Percentiles rank a stretch among this genome's conserved stretches.
Conservation (phyloP, 2,113 vertebrate species). For the Madoqua kirkii region DNA sequence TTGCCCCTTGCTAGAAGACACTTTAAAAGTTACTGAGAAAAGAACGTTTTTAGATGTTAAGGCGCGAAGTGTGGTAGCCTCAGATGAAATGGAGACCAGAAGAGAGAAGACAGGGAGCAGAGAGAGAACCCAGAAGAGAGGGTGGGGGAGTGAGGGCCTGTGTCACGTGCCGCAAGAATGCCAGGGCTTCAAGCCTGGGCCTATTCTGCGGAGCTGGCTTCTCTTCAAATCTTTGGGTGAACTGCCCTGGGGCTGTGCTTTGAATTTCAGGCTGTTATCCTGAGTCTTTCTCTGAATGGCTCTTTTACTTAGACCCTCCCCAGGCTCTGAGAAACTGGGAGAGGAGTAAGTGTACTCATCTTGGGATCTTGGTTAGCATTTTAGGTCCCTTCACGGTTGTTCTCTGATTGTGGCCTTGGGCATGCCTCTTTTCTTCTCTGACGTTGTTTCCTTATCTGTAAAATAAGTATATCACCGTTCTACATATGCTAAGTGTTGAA, state of each 20-base stretch:
- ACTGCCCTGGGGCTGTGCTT: background rate
- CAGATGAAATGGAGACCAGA: background rate
- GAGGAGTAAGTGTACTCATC: background rate
- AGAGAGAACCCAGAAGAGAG: background rate
- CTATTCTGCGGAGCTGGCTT: background rate
- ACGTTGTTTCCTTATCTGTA: background rate
- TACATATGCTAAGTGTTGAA: background rate
- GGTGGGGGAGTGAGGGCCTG: too few species aligned
- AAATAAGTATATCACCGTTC: too few species aligned
- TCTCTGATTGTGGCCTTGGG: background rate
- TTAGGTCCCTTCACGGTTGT: background rate
- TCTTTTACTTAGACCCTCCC: background rate
- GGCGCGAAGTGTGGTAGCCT: background rate
- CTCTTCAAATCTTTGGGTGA: background rate
- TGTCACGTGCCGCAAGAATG: rapidly evolving
- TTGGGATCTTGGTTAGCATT: background rate
- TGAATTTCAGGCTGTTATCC: background rate
- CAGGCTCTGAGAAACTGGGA: background rate
- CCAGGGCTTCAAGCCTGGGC: background rate
- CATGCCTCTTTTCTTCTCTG: background rate
- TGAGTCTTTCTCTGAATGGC: background rate
- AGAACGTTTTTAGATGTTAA: background rate
- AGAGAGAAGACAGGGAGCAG: too few species aligned
- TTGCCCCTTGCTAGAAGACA: background rate
- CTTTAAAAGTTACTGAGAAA: background rate